Conservation (phyloP, 1,140 invertebrate species). For the Prorops nasuta region DNA sequence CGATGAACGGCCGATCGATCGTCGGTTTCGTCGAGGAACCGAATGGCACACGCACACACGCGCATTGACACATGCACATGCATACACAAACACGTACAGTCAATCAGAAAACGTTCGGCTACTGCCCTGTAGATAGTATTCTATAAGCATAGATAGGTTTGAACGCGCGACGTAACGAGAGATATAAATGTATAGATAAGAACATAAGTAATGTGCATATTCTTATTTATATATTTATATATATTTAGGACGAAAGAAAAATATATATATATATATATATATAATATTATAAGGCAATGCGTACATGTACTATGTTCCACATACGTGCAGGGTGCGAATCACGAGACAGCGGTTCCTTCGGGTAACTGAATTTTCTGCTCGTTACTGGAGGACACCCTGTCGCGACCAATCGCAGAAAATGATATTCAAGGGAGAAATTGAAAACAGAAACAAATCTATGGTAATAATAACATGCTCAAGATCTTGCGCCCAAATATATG, state of each 20-base stretch:
- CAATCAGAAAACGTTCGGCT: slow-evolving; percentile 37
- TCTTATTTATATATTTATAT: too few relatives aligned
- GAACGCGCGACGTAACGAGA: slow-evolving; percentile 1
- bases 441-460: too few relatives aligned
- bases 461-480: not conserved
- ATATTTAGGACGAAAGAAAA: too few relatives aligned
- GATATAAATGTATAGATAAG: slow-evolving; percentile 12
- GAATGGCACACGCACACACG: slow-evolving; percentile 4
- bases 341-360: slow-evolving; percentile 4
- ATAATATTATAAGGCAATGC: slow-evolving; percentile 12
- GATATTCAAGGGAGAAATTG: slow-evolving; percentile 1
- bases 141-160: slow-evolving; percentile 35
- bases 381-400: slow-evolving; percentile 16
- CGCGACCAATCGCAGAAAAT: slow-evolving; percentile 5
- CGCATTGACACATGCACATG: slow-evolving; percentile 4
- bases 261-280: slow-evolving; percentile 25
- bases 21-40: too few relatives aligned
- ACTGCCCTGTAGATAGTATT: slow-evolving; percentile 45
- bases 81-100: slow-evolving; percentile 13
- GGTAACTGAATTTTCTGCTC: slow-evolving; percentile 17
- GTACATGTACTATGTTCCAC: slow-evolving; percentile 28
- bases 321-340: slow-evolving; percentile 26
- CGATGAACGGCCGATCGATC: too few relatives aligned
- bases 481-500: not conserved
- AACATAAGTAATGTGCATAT: slow-evolving; percentile 32